Conservation (phyloP, 2,888 invertebrate species). For the Marasmarcha lunaedactyla region DNA sequence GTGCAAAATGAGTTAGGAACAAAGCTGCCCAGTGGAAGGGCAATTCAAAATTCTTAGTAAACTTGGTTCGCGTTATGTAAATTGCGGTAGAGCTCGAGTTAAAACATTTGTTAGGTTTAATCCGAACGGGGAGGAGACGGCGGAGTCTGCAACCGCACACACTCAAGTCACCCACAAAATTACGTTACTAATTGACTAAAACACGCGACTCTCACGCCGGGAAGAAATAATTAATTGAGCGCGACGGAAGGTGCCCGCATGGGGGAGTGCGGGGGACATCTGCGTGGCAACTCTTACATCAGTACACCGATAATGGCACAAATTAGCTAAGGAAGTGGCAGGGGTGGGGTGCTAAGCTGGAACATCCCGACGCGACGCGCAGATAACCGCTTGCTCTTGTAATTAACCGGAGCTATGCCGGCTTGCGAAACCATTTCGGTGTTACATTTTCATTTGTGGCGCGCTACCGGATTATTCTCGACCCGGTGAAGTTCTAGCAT, state of each 20-base stretch:
- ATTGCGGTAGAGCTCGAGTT: not conserved
- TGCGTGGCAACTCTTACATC: constrained; percentile 70
- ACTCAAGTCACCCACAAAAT: constrained; percentile 69
- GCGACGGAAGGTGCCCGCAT: constrained; percentile 37
- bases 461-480: constrained; percentile 49
- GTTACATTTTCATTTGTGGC: constrained; percentile 71
- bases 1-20: constrained; percentile 9
- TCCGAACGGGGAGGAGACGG: constrained; percentile 22
- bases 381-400: constrained; percentile 72
- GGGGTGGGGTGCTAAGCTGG: constrained; percentile 61
- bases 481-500: constrained; percentile 23
- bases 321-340: constrained; percentile 67
- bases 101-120: constrained; percentile 13
- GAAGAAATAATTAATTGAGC: constrained; percentile 69
- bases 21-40: not conserved
- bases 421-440: constrained; percentile 71
- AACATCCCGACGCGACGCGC: constrained; percentile 70
- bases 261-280: constrained; percentile 42
- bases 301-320: constrained; percentile 71
- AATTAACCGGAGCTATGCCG: constrained; percentile 71
- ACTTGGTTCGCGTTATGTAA: not conserved
- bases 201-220: constrained; percentile 70
- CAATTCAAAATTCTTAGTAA: not conserved
- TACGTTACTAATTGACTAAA: constrained; percentile 71
- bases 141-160: constrained; percentile 49